Conservation (phyloP, 2,113 vertebrate genomes). For the Osmerus mordax region DNA sequence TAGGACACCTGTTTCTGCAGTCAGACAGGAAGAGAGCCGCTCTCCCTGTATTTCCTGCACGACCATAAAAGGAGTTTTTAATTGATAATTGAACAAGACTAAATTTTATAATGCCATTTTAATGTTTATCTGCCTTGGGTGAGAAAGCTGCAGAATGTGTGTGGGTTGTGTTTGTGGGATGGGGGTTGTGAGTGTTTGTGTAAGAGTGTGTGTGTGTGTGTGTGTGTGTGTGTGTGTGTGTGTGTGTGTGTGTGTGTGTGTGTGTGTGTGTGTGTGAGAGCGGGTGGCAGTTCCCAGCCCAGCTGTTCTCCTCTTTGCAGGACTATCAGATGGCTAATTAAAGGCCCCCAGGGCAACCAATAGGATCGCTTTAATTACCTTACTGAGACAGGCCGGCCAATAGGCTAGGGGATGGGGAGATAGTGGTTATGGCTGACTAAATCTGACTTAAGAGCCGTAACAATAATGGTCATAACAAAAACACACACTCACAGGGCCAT, state of each 20-base stretch:
- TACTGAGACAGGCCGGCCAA: slow-evolving; percentile 39
- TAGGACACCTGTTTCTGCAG: slow-evolving; percentile 12
- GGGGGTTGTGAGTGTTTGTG: neutral
- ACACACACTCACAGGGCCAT: neutral
- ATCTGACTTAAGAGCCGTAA: slow-evolving; percentile 58
- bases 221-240: slow-evolving; percentile 8
- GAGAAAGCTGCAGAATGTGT: neutral
- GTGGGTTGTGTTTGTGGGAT: neutral
- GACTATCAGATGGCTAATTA: slow-evolving; percentile 59
- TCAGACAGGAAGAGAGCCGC: neutral
- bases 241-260: neutral
- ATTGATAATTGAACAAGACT: slow-evolving; percentile 19
- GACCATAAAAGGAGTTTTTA: slow-evolving; percentile 6
- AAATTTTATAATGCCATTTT: slow-evolving; percentile 22
- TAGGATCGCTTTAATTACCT: slow-evolving; percentile 63
- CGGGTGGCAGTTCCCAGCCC: slow-evolving; percentile 8
- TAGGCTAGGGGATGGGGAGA: slow-evolving; percentile 43
- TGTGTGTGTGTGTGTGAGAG: slow-evolving; percentile 2
- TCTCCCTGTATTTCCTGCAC: neutral
- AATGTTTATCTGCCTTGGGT: slow-evolving; percentile 20
- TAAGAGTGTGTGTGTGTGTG: too few species aligned
- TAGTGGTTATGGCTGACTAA: slow-evolving; percentile 46
- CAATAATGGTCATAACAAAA: slow-evolving; percentile 14
- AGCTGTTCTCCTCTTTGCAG: slow-evolving; percentile 31
- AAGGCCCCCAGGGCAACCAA: slow-evolving; percentile 44